Evolutionary conservation across 2,113 vertebrate species (phyloP), one percentile per base, ranked within the genome.

Genomic region (Speoplatyrhinus poulsoni): DNA sequence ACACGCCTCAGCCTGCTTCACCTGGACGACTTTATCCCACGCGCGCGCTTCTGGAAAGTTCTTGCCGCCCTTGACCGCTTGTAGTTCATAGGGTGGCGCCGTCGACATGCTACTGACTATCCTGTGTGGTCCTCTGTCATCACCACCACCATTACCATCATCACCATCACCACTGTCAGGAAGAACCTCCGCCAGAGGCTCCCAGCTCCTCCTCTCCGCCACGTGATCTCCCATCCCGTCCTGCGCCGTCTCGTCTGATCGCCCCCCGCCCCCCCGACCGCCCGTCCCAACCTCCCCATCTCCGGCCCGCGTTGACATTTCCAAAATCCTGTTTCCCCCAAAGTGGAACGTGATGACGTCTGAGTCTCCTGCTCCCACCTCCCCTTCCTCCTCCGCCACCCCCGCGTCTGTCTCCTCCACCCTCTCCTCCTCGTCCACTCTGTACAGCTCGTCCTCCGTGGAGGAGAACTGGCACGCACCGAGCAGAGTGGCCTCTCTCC

Each of bases 81-180:
- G 36, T 5, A 41, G 36, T 41, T 8, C 36, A 41, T 41, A 82
- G 26, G 26, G 26, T 26, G 26, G 26, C 71, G 87, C 79, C 62
- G 17, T 76, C 63, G 84, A 67, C 81, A 90, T 88, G 84, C 83
- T 79, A 75, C 80, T 77, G 67, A 87, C 88, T n/a, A 89, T 88
- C 46, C 59, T 65, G 61, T 89, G 52, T 10, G 89, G 88, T 33
- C 89, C 88, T 4, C 11, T 47, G 0, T 85, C 76, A 15, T 82
- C 85, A 46, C 81, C 83, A 0, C 82, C 72, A 3, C 84, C 75
- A 73, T 72, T 3, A 41, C 7, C 36, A 7, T 41, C 36, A 6
- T 4, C 3, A 4, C 7, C 36, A 6, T 41, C 7, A 4, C 36
- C 36, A 6, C 36, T 5, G 36, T 41, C 36, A 41, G 36, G 36